Evolutionary conservation across 2,113 vertebrate species (phyloP), one percentile per base, ranked within the genome.

Genomic region (Hylia prasina): DNA sequence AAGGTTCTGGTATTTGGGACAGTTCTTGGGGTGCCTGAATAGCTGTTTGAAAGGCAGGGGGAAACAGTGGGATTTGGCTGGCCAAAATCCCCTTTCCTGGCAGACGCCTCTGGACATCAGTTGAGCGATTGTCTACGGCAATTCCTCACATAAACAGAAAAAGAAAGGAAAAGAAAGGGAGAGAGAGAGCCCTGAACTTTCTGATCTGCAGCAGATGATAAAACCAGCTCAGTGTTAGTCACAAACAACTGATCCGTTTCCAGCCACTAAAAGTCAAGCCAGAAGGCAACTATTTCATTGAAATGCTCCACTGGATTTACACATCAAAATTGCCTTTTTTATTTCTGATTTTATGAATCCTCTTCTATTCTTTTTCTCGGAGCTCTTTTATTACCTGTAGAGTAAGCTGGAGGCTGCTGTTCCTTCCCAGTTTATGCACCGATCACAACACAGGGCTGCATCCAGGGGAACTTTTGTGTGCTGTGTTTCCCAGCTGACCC

Each of bases 271-370:
- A 93, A 91, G 78, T 70, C 71, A 90, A 93, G 70, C 54, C 66
- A 89, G 82, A 90, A 95, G 82, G 79, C 85, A 96, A 83, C 47
- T n/a, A 47, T 81, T 96, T 90, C 71, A 90, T 37, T 90, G 79
- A 92, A 96, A 76, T 53, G 61, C 35, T 93, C 54, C 47, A 48
- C 35, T 80, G 87, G 87, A 96, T 93, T 91, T 86, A 83, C 45
- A 60, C 66, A 48, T 78, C 58, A 86, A 72, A 91, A 94, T 7
- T 63, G 37, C 16, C 30, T 61, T 77, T 89, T 90, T 90, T 79
- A 76, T 89, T 93, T 82, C 78, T 89, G 85, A 16, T 40, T 87
- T 89, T 84, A 87, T 90, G 87, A 93, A 93, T 90, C 63, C 23
- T 42, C 25, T 42, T 66, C 47, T 60, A 24, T 44, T 61, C 50